phyloP scores from a whole-genome alignment of 2,888 invertebrate species.

The Trissoscelio sp. region DNA sequence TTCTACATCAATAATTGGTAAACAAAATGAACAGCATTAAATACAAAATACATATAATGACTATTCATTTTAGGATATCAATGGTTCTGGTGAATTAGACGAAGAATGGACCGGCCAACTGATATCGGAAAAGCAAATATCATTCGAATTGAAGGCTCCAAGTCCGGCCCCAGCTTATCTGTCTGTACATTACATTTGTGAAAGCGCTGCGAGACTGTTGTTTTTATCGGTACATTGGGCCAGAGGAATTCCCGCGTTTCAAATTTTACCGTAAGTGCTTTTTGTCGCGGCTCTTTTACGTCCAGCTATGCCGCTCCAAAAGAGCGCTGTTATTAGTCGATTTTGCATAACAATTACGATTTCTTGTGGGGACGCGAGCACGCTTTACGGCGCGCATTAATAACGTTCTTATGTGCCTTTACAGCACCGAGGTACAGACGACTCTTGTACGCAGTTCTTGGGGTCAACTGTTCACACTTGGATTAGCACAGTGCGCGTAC shows the following conservation, averaged over 20 bases:
- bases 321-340: constrained; percentile 13
- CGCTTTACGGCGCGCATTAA: constrained; percentile 8
- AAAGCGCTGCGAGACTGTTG: constrained; percentile 95
- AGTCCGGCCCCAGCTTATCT: constrained; percentile 94
- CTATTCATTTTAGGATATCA: constrained; percentile 77
- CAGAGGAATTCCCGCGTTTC: constrained; percentile 92
- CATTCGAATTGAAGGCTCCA: constrained; percentile 91
- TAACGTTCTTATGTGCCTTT: constrained; percentile 30
- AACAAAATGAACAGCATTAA: not conserved
- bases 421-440: constrained; percentile 92
- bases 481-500: constrained; percentile 93
- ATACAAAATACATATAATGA: not conserved
- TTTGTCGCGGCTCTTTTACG: constrained; percentile 14
- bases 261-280: constrained; percentile 88
- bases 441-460: constrained; percentile 93
- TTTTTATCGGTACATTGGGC: constrained; percentile 97
- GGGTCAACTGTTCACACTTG: constrained; percentile 96
- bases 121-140: constrained; percentile 88
- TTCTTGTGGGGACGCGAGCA: constrained; percentile 4
- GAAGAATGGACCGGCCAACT: constrained; percentile 86
- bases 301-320: not conserved
- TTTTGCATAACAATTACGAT: constrained; percentile 37
- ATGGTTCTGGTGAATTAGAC: constrained; percentile 80
- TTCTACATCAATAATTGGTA: too few species aligned
- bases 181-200: constrained; percentile 97